Base-by-base conservation (phyloP, 2,113 vertebrate genomes). In the Charadrius vociferus region DNA sequence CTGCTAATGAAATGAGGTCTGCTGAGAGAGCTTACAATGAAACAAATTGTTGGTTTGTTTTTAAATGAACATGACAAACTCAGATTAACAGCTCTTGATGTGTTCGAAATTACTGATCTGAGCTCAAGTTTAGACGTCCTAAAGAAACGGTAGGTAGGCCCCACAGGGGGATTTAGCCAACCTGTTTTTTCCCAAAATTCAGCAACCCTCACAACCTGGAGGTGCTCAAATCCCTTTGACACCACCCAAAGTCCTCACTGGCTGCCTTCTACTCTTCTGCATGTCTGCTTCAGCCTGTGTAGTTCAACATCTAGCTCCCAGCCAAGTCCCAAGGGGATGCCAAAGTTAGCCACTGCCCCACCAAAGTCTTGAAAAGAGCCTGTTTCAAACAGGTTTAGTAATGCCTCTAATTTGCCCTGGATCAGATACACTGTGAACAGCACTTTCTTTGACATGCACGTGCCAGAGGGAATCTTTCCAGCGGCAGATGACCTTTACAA, bases 401-500 rank as follows among this genome's bases (percentile, higher is more conserved):
- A 47, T 16, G 66, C 6, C 24, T 29, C 32, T 67, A 27, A 79
- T 50, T 79, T 3, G 1, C 61, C 71, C 65, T 55, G 37, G 47
- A 87, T 37, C 41, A 87, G 32, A 62, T 30, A 62, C 41, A 19
- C 22, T 26, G 24, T 12, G 26, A 88, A 55, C 3, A 0, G 20
- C 41, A 7, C 12, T 41, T 66, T 26, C 62, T 59, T n/a, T 67
- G 37, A 79, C 55, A 74, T 4, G 5, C 0, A 0, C 1, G 0
- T 62, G 32, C 41, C 73, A 78, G 34, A 66, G 15, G 36, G 34
- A 85, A 81, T 50, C 5, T 49, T 85, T 43, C 50, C 78, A 92
- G 59, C 14, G 47, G 17, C 15, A 47, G 18, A 56, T 47, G 50
- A 49, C 15, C 34, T 70, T 81, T 70, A 53, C 65, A 87, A 23